Conservation (phyloP, 2,797 vertebrate genomes). For the Paguma larvata region DNA sequence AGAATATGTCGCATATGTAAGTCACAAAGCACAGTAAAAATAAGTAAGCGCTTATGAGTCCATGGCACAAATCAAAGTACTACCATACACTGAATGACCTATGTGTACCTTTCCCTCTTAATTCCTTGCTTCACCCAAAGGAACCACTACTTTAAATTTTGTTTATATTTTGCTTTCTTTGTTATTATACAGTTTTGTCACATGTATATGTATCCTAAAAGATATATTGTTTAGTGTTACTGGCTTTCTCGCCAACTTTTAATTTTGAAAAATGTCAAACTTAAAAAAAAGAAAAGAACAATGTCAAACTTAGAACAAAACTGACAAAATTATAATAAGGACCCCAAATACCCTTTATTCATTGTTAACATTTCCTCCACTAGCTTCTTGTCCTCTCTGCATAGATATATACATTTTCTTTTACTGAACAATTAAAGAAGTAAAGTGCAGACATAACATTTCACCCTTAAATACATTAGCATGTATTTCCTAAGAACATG, state of each 20-base stretch:
- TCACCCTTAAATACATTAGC: not conserved
- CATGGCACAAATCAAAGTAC: not conserved
- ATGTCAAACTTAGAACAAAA: not conserved
- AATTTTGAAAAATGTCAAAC: conserved; percentile 40
- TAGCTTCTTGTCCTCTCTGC: not conserved
- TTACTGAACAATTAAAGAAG: not conserved
- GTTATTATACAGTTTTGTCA: not conserved
- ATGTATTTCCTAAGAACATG: not conserved
- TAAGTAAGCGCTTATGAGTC: not conserved
- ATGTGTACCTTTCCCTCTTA: not conserved
- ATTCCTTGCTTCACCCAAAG: not conserved
- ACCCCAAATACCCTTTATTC: not conserved
- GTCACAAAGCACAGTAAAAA: not conserved
- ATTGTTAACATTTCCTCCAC: not conserved
- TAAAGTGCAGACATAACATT: not conserved
- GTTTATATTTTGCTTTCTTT: not conserved
- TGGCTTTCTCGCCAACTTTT: not conserved
- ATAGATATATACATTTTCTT: not conserved
- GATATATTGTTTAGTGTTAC: not conserved
- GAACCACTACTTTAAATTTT: not conserved
- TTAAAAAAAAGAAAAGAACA: not conserved
- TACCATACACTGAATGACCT: not conserved
- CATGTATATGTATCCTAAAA: not conserved
- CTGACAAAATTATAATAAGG: conserved; percentile 12
- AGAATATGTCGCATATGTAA: not conserved